A percentile compares a stretch with the other conserved stretches of the same genome.
phyloP scores from a whole-genome alignment of 2,113 vertebrate species.

The Bos javanicus region DNA sequence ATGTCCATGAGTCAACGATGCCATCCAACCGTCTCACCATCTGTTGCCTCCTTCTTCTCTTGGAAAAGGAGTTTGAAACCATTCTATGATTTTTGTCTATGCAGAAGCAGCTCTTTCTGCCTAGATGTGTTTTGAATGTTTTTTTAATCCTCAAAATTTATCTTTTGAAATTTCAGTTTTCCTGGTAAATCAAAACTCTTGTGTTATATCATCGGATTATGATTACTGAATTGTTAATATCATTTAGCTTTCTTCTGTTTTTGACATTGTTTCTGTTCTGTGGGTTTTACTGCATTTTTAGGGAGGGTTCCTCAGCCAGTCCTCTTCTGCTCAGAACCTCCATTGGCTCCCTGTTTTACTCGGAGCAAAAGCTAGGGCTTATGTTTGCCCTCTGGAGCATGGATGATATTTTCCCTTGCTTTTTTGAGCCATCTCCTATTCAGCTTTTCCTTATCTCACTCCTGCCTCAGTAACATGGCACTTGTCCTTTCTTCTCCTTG shows the following conservation, averaged over 20 bases:
- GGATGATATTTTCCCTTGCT: neutral
- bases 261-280: neutral
- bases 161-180: neutral
- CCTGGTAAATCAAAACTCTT: neutral
- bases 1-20: neutral
- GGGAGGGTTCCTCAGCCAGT: neutral
- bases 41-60: neutral
- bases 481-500: neutral
- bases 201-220: neutral
- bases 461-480: fast-evolving
- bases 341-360: neutral
- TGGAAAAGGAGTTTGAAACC: neutral
- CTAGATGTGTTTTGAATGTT: neutral
- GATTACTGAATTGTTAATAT: neutral
- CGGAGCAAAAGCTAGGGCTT: neutral
- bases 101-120: neutral
- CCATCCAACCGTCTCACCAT: neutral
- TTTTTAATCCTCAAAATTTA: neutral
- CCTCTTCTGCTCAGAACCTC: neutral
- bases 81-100: neutral
- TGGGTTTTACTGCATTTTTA: neutral
- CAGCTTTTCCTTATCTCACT: neutral
- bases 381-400: fast-evolving
- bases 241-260: neutral
- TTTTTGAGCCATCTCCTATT: neutral